A percentile compares a stretch with the other conserved stretches of the same genome.
Evolutionary conservation across 2,888 invertebrate genomes (phyloP).

Genomic region (Lepidochitona cinerea): DNA sequence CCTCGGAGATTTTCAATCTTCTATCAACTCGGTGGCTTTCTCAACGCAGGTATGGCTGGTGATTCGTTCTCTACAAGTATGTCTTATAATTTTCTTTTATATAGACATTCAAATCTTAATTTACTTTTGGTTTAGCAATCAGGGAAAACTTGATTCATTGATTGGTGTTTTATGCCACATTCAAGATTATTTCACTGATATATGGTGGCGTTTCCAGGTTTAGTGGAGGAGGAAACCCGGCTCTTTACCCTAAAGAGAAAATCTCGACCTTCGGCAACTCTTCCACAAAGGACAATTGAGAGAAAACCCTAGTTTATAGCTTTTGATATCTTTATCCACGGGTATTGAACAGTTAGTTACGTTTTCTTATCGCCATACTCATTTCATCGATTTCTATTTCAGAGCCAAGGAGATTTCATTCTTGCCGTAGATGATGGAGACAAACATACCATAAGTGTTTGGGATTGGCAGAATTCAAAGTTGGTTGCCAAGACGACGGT

Average conservation of each 20-base stretch:
- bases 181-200: neutral
- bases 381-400: conserved; percentile 49
- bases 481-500: conserved; percentile 94
- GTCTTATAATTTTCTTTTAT: no score
- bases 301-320: neutral
- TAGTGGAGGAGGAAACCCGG: neutral
- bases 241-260: neutral
- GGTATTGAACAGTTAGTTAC: no score
- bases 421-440: conserved; percentile 90
- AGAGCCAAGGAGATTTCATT: conserved; percentile 93
- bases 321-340: neutral
- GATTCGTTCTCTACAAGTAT: no score
- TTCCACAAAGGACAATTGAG: neutral
- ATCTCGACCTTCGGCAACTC: neutral
- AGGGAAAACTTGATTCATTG: neutral
- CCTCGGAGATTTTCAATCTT: conserved; percentile 90
- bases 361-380: no score
- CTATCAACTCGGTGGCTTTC: conserved; percentile 90
- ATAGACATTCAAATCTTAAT: no score
- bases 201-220: neutral
- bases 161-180: neutral
- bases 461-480: conserved; percentile 97
- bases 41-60: conserved; percentile 44
- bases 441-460: conserved; percentile 91
- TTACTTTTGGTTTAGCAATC: no score